Conservation (phyloP, 2,888 invertebrate genomes). For the Atrina japonica region DNA sequence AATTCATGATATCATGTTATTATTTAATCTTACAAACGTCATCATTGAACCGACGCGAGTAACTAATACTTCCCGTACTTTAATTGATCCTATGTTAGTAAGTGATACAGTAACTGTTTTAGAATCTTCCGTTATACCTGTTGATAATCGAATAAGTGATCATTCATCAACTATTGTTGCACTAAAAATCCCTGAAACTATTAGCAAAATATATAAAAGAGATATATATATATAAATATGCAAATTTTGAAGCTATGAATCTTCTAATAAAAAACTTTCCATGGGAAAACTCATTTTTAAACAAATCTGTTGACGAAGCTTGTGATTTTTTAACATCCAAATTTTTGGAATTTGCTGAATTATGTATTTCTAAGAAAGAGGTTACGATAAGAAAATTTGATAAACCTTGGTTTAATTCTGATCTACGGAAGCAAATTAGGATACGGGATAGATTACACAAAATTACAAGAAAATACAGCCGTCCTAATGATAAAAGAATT, state of each 20-base stretch:
- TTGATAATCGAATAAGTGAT: conserved; percentile 12
- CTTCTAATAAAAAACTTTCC: too few relatives aligned
- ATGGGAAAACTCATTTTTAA: too few relatives aligned
- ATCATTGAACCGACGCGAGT: conserved; percentile 28
- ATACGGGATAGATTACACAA: conserved; percentile 32
- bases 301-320: conserved; percentile 7
- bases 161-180: conserved; percentile 7
- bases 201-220: background rate
- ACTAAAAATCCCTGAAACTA: background rate
- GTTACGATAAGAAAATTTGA: conserved; percentile 30
- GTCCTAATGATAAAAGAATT: conserved; percentile 11
- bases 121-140: background rate
- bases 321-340: conserved; percentile 1
- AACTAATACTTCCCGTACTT: background rate
- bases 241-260: too few relatives aligned
- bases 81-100: conserved; percentile 20
- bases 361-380: conserved; percentile 31
- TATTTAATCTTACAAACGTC: conserved; percentile 8
- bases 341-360: conserved; percentile 10
- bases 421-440: conserved; percentile 12
- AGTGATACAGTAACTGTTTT: conserved; percentile 4
- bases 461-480: conserved; percentile 15
- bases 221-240: too few relatives aligned
- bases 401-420: conserved; percentile 36
- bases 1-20: conserved; percentile 7